Evolutionary conservation across 1,140 invertebrate species (phyloP).

Genomic region (Euura saliciscinereae): DNA sequence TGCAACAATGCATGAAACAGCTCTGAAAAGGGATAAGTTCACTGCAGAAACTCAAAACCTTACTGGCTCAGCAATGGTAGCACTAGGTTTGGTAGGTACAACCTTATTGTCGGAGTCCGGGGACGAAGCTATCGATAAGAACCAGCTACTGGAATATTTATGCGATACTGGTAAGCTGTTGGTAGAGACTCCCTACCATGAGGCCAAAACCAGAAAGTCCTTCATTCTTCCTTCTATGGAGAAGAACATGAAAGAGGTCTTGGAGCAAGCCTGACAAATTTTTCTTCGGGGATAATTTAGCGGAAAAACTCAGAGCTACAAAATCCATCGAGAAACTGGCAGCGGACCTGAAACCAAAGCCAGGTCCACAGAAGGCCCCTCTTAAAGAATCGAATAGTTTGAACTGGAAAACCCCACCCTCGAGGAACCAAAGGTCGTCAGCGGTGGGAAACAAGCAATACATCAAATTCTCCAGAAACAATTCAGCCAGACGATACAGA

Average conservation of each 20-base stretch:
- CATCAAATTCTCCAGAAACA: slow-evolving; percentile 3
- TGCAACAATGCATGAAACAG: slow-evolving; percentile 19
- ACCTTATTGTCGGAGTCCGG: slow-evolving; percentile 19
- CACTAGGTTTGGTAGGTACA: slow-evolving; percentile 19
- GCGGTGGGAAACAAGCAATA: neutral
- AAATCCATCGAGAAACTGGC: slow-evolving; percentile 8
- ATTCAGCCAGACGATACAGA: neutral
- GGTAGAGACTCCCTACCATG: slow-evolving; percentile 19
- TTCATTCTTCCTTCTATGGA: slow-evolving; percentile 21
- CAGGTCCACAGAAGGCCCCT: slow-evolving; percentile 11
- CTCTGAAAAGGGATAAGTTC: slow-evolving; percentile 27
- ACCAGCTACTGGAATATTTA: slow-evolving; percentile 13
- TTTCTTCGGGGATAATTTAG: slow-evolving; percentile 22
- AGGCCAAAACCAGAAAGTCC: slow-evolving; percentile 20
- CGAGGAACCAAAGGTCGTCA: slow-evolving; percentile 8
- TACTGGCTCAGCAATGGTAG: slow-evolving; percentile 20
- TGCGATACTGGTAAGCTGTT: slow-evolving; percentile 10
- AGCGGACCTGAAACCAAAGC: slow-evolving; percentile 15
- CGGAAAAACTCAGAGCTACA: slow-evolving; percentile 14
- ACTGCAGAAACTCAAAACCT: slow-evolving; percentile 28
- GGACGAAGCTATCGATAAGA: slow-evolving; percentile 9
- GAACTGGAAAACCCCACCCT: slow-evolving; percentile 13
- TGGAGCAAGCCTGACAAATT: slow-evolving; percentile 21
- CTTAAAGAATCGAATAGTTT: slow-evolving; percentile 10
- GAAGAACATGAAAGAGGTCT: slow-evolving; percentile 16